A percentile compares a stretch with the other conserved stretches of the same genome.
phyloP scores from a whole-genome alignment of 2,888 invertebrate species.

The Toxonevra muliebris region DNA sequence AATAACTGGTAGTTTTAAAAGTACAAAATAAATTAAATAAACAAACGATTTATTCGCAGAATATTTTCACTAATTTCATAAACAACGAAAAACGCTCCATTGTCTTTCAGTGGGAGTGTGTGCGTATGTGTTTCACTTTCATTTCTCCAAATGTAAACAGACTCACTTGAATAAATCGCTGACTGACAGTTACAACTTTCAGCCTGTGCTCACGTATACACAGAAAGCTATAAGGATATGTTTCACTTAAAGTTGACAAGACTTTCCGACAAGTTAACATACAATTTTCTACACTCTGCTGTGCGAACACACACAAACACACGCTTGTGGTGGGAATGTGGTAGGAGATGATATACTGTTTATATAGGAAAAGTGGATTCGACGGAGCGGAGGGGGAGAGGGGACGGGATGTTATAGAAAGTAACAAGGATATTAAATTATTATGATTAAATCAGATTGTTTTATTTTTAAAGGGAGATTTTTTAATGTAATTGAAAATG shows the following conservation, averaged over 20 bases:
- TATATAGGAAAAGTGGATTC: background rate
- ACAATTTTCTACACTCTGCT: background rate
- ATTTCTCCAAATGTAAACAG: conserved; percentile 5
- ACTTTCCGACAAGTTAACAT: background rate
- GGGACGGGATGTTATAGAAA: background rate
- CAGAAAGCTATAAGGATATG: background rate
- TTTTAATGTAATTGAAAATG: too few relatives aligned
- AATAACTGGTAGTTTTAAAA: too few relatives aligned
- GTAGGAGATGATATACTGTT: background rate
- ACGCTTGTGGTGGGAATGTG: too few relatives aligned
- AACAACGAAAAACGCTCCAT: conserved; percentile 54
- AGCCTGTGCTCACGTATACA: background rate
- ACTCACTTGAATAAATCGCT: conserved; percentile 16
- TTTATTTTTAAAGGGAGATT: background rate
- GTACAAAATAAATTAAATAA: too few relatives aligned
- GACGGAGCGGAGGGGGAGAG: background rate
- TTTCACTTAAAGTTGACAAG: conserved; percentile 10
- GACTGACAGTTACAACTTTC: conserved; percentile 1
- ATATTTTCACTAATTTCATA: conserved; percentile 54
- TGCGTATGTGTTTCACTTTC: background rate
- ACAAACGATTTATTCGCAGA: conserved; percentile 37
- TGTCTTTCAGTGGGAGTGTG: background rate
- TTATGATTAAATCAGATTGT: conserved; percentile 5
- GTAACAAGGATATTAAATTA: conserved; percentile 15
- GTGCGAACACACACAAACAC: too few relatives aligned